phyloP scores from a whole-genome alignment of 2,888 invertebrate species.

The Ennomos fuscantarius region DNA sequence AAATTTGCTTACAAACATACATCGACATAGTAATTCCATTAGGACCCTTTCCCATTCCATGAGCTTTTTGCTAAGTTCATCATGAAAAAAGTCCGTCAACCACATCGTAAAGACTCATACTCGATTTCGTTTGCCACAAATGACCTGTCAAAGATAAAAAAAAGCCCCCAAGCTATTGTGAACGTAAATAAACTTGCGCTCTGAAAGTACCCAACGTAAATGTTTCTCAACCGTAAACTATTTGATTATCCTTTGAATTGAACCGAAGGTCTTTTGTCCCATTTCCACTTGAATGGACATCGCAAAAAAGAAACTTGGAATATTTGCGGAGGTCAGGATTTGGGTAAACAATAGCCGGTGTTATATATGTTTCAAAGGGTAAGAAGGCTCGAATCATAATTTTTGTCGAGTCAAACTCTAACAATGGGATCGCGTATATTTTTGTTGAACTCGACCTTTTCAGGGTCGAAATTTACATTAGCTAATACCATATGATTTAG shows the following conservation, averaged over 20 bases:
- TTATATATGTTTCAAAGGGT: slow-evolving; percentile 32
- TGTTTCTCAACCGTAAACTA: slow-evolving; percentile 64
- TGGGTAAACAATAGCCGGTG: slow-evolving; percentile 48
- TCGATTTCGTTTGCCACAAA: slow-evolving; percentile 57
- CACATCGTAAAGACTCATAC: slow-evolving; percentile 31
- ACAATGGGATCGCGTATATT: slow-evolving; percentile 23
- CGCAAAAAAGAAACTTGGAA: slow-evolving; percentile 51
- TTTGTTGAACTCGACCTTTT: slow-evolving; percentile 20
- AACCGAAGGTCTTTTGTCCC: slow-evolving; percentile 60
- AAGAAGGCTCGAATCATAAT: slow-evolving; percentile 22
- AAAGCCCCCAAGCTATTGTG: slow-evolving; percentile 48
- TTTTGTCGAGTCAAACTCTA: slow-evolving; percentile 27
- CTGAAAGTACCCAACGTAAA: slow-evolving; percentile 56
- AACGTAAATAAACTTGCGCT: slow-evolving; percentile 55
- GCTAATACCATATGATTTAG: slow-evolving; percentile 19
- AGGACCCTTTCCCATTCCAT: slow-evolving; percentile 18
- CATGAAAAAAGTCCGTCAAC: slow-evolving; percentile 22
- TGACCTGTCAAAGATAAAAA: slow-evolving; percentile 56
- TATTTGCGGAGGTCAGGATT: slow-evolving; percentile 57
- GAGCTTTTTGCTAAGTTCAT: slow-evolving; percentile 21
- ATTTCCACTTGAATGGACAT: slow-evolving; percentile 61
- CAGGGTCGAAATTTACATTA: slow-evolving; percentile 20
- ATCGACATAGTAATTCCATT: slow-evolving; percentile 21
- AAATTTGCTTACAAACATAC: slow-evolving; percentile 10
- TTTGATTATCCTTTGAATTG: slow-evolving; percentile 72